Evolutionary conservation across 2,113 vertebrate species (phyloP).

Genomic region (Lutjanus erythropterus): DNA sequence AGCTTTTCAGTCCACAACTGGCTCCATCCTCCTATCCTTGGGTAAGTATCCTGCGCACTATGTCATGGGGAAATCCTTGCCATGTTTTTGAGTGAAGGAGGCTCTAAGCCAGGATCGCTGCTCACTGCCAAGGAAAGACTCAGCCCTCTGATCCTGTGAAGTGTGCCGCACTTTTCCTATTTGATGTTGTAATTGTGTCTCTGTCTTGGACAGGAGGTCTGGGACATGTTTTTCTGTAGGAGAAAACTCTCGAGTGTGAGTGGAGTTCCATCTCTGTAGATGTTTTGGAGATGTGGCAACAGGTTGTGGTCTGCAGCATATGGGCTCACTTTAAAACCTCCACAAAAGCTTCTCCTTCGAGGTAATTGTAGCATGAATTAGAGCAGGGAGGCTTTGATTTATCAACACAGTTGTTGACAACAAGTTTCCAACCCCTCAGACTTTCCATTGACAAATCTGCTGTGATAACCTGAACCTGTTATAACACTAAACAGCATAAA

Average conservation of each 20-base stretch:
- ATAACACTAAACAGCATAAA: slow-evolving; percentile 35
- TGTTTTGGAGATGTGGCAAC: slow-evolving; percentile 70
- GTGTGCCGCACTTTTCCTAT: slow-evolving; percentile 43
- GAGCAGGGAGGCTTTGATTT: slow-evolving; percentile 61
- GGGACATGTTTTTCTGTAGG: slow-evolving; percentile 44
- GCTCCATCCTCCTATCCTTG: slow-evolving; percentile 37
- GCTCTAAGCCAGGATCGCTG: slow-evolving; percentile 51
- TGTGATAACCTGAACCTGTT: slow-evolving; percentile 37
- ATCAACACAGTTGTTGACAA: slow-evolving; percentile 64
- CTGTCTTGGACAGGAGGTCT: slow-evolving; percentile 50
- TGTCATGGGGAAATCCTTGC: slow-evolving; percentile 62
- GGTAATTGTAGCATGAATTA: slow-evolving; percentile 75
- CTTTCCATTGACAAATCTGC: slow-evolving; percentile 57
- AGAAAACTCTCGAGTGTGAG: slow-evolving; percentile 40
- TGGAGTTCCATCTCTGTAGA: slow-evolving; percentile 59
- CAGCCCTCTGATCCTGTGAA: slow-evolving; percentile 49
- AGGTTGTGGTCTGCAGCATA: slow-evolving; percentile 76
- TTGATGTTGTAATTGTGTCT: slow-evolving; percentile 71
- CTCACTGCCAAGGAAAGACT: slow-evolving; percentile 66
- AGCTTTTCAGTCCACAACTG: slow-evolving; percentile 17
- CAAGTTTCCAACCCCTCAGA: slow-evolving; percentile 64
- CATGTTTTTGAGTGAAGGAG: slow-evolving; percentile 54
- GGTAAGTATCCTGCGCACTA: slow-evolving; percentile 20
- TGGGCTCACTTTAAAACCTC: slow-evolving; percentile 74
- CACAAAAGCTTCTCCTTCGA: slow-evolving; percentile 61